Conservation (phyloP, 2,888 invertebrate genomes). For the Agrochola lychnidis region DNA sequence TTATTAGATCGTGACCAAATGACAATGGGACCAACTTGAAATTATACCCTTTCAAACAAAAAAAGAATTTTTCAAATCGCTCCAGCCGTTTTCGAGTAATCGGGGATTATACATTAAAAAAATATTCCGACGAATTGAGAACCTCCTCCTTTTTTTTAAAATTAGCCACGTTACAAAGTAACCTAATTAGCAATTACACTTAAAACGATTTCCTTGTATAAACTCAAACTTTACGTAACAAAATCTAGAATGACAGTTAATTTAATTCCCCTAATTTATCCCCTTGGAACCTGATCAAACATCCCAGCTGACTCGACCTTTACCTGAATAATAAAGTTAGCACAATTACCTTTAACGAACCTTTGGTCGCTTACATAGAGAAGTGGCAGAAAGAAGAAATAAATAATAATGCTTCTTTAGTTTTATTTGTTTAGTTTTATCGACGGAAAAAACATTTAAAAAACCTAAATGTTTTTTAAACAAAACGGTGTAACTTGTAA, state of each 20-base stretch:
- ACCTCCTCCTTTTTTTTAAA: not conserved
- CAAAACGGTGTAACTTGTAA: too few relatives aligned
- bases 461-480: too few relatives aligned
- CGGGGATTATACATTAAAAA: too few relatives aligned
- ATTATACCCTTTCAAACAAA: too few relatives aligned
- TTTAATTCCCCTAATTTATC: slow-evolving; percentile 30
- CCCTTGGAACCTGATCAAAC: slow-evolving; percentile 36
- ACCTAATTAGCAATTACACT: not conserved
- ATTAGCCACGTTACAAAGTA: not conserved
- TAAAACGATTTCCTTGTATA: not conserved
- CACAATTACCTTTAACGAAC: slow-evolving; percentile 42
- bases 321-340: slow-evolving; percentile 30
- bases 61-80: too few relatives aligned
- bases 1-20: too few relatives aligned
- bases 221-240: not conserved
- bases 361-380: not conserved
- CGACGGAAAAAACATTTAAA: too few relatives aligned
- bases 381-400: not conserved
- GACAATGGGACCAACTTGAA: too few relatives aligned
- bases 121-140: too few relatives aligned
- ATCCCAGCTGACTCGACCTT: slow-evolving; percentile 25
- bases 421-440: too few relatives aligned
- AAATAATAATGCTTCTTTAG: too few relatives aligned
- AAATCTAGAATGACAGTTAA: slow-evolving; percentile 33
- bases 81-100: too few relatives aligned